Evolutionary conservation across 2,797 vertebrate species (phyloP).

Genomic region (Chaetophractus vellerosus): DNA sequence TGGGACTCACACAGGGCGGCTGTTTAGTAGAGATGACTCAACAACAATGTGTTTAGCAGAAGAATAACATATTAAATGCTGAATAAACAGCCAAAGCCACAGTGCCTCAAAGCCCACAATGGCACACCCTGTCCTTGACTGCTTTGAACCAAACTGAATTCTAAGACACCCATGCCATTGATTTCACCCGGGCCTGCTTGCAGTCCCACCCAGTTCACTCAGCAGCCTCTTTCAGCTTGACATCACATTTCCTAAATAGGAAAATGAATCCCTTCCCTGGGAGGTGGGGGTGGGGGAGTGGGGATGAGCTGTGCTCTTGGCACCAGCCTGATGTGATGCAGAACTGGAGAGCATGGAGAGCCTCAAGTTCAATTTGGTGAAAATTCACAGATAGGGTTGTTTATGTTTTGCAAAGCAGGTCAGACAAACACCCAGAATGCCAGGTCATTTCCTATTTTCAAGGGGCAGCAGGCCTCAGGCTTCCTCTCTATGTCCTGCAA

Average conservation of each 20-base stretch:
- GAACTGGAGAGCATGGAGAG: background rate
- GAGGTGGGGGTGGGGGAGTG: background rate
- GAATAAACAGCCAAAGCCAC: conserved; percentile 65
- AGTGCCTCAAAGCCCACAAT: background rate
- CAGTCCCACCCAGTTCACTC: conserved; percentile 23
- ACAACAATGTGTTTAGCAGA: conserved; percentile 58
- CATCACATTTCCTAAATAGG: conserved; percentile 56
- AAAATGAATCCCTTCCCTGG: conserved; percentile 13
- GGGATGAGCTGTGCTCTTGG: conserved; percentile 2
- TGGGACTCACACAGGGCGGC: background rate
- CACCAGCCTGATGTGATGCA: conserved; percentile 14
- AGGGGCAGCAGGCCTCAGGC: background rate
- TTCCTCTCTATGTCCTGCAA: background rate
- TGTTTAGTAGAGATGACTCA: conserved; percentile 61
- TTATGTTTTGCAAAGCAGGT: background rate
- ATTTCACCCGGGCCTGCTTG: background rate
- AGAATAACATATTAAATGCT: conserved; percentile 75
- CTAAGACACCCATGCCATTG: conserved; percentile 43
- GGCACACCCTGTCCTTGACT: conserved; percentile 66
- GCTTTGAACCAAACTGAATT: conserved; percentile 51
- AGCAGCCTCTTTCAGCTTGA: conserved; percentile 43
- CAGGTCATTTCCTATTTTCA: background rate
- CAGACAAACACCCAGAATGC: background rate
- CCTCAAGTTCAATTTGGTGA: background rate
- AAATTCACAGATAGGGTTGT: background rate